Evolutionary conservation across 2,888 invertebrate species (phyloP), one percentile per base, ranked within the genome.

Genomic region (Lasioglossum leucozonium): DNA sequence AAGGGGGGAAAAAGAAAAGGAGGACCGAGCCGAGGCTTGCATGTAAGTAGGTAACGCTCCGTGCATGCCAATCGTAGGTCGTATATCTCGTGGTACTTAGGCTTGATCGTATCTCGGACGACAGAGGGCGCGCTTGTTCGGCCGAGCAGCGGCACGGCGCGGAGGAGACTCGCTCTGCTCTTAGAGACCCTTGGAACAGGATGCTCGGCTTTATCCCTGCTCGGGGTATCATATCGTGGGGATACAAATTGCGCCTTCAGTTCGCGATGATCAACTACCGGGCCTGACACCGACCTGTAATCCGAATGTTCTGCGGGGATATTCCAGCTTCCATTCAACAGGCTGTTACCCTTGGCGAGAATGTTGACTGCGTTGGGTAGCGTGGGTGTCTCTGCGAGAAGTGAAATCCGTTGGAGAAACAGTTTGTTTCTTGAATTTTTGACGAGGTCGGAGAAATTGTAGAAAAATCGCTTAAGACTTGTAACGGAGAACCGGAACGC

Each of bases 21-120:
- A 88, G 76, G 85, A 84, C 75, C 72, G 34, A 3, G 77, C 75
- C 72, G 34, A 3, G 77, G 62, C 81, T 88, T 87, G 91, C 91
- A 88, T 88, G 90, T 89, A 92, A 92, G 91, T 91, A 91, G 65
- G 91, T 88, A 91, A 92, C 90, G 91, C 89, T 92, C 85, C 83
- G 92, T 92, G 91, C 92, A 92, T 92, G 92, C 92, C 91, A 91
- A 92, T 92, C 92, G 91, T 92, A 88, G 88, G 88, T 79, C 90
- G 91, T 92, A 92, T 91, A 92, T 92, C 91, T 92, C 89, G 69
- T 81, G 89, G 90, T 88, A 91, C 91, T 91, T 91, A 89, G 51
- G 87, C 82, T 86, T 81, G 91, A 92, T 91, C 88, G 89, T 92
- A 92, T 92, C 91, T 92, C 79, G 80, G 80, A 79, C 85, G 88